A percentile compares a stretch with the other conserved stretches of the same genome.
These are phyloP conservation scores for Penaeus vannamei DNA, from an alignment of 1,140 invertebrate species.

Conservation along the genomic window DNA sequence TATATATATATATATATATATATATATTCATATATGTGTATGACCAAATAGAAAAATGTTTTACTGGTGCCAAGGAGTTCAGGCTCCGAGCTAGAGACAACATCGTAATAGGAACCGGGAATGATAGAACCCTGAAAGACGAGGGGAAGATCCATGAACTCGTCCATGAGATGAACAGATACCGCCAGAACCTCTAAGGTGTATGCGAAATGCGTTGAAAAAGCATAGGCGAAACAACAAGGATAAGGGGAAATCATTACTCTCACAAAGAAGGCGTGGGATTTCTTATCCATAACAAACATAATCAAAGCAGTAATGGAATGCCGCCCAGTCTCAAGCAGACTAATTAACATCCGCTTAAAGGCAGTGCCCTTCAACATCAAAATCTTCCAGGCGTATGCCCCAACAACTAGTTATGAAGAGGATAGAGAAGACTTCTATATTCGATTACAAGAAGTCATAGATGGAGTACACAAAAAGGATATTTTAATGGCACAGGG, in stretches of 20 bases:
- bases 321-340: background rate
- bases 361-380: background rate
- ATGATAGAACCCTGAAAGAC: background rate
- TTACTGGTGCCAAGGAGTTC: background rate
- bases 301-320: background rate
- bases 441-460: slow-evolving; percentile 3
- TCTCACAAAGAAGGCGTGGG: background rate
- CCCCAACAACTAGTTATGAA: background rate
- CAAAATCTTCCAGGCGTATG: background rate
- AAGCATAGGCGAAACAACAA: background rate
- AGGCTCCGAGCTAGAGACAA: background rate
- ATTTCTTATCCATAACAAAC: background rate
- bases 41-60: too few relatives aligned
- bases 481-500: background rate
- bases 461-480: background rate
- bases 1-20: too few relatives aligned
- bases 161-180: background rate
- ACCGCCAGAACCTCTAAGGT: background rate
- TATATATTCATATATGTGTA: too few relatives aligned
- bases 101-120: background rate
- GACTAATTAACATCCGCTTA: background rate
- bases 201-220: background rate
- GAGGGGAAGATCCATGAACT: background rate
- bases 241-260: background rate
- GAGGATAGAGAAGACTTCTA: background rate